A percentile compares a stretch with the other conserved stretches of the same genome.
These are phyloP conservation scores for Sebastolobus alascanus DNA, from an alignment of 2,797 vertebrate species.

Conservation along the genomic window DNA sequence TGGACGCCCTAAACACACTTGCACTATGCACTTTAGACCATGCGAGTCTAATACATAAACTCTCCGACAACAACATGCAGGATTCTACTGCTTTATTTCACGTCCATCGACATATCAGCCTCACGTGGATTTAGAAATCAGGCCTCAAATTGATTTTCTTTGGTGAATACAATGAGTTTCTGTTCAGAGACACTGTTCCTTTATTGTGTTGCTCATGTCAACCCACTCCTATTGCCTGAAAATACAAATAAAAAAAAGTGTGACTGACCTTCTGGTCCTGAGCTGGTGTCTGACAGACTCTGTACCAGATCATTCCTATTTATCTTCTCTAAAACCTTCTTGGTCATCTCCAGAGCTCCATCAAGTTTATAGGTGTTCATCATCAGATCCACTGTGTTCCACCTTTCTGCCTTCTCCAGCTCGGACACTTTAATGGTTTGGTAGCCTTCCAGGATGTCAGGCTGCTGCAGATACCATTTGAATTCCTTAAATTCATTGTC, in stretches of 20 bases:
- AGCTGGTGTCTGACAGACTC: not conserved
- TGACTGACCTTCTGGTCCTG: constrained; percentile 13
- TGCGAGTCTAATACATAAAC: no score
- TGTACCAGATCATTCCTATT: not conserved
- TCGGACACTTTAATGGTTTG: not conserved
- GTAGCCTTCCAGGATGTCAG: not conserved
- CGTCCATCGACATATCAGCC: not conserved
- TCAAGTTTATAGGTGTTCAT: not conserved
- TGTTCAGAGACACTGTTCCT: not conserved
- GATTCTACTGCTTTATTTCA: not conserved
- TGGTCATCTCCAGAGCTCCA: constrained; percentile 13
- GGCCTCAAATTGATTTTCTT: not conserved
- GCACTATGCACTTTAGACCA: no score
- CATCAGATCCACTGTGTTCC: constrained; percentile 4
- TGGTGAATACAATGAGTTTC: not conserved
- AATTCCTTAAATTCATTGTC: not conserved
- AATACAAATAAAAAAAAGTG: not conserved
- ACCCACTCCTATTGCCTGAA: not conserved
- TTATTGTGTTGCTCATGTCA: not conserved
- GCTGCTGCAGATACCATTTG: not conserved
- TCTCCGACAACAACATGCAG: not conserved
- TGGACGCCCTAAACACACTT: no score
- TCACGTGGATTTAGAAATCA: not conserved
- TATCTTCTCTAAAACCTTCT: constrained; percentile 1
- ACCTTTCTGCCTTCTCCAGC: not conserved